Evolutionary conservation across 2,113 vertebrate species (phyloP), one percentile per base, ranked within the genome.

Genomic region (Sinocyclocheilus grahami): DNA sequence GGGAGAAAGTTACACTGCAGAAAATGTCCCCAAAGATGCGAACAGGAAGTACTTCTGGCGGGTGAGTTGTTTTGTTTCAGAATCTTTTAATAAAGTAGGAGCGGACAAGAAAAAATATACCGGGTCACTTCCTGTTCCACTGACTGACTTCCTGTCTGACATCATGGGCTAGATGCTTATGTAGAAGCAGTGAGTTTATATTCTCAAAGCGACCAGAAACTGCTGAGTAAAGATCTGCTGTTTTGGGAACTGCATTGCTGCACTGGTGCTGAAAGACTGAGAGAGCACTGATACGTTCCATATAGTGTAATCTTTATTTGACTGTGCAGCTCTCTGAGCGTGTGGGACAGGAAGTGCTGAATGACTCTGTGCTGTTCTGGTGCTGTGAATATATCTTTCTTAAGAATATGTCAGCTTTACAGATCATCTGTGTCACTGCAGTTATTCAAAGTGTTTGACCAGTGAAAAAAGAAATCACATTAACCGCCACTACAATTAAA

Each of bases 41-140:
- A 98, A 97, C 94, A 96, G 98, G 92, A 97, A 99, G 94, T 99
- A 99, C 92, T 99, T 99, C 90, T 99, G 98, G 98, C 95, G 98
- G 96, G 98, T 99, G 93, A 99, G 97, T 92, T 94, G 78, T 78
- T 93, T 91, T 89, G 88, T 92, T 92, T 91, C 92, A 86, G 55
- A 81, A 87, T 58, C 86, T 87, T 87, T 84, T 72, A 85, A 79
- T 71, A 87, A 86, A 83, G 78, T 82, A 71, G 62, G 65, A 86
- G 78, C 18, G 39, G 7, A 86, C 37, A 48, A 82, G 39, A 87
- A 82, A 83, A 86, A 86, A 82, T 71, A 51, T 13, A 74, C 65
- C 16, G 79, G 89, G 88, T 92, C 89, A 93, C 90, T 96, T 97
- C 95, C 95, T 96, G 95, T 94, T 95, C 93, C 92, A 94, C 91